Conservation (phyloP, 2,113 vertebrate genomes). For the Ardeotis arabs region DNA sequence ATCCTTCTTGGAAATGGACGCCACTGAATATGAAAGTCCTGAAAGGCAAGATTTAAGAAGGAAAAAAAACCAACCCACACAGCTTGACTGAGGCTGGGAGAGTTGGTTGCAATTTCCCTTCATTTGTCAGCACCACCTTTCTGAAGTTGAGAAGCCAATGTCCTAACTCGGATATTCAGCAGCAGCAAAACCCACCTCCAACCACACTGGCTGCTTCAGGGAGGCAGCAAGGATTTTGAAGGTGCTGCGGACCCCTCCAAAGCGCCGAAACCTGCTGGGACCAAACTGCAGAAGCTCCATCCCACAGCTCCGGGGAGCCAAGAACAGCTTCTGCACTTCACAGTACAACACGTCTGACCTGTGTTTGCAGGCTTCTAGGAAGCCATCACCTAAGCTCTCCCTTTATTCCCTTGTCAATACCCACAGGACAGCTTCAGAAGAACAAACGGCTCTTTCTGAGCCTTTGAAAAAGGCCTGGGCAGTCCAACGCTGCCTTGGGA, state of each 20-base stretch:
- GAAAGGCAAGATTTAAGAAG: neutral
- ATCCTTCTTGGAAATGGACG: slow-evolving; percentile 21
- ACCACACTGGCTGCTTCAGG: neutral
- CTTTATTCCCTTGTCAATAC: neutral
- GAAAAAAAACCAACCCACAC: neutral
- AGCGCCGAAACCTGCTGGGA: neutral
- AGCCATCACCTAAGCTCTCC: neutral
- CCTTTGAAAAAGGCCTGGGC: neutral
- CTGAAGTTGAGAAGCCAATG: neutral
- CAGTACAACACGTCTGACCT: neutral
- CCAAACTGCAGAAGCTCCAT: neutral
- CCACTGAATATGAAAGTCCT: neutral
- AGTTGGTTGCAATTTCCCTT: neutral
- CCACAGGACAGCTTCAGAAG: neutral
- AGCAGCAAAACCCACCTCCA: neutral
- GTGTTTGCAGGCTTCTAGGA: neutral
- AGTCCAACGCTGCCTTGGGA: neutral
- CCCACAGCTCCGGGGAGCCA: neutral
- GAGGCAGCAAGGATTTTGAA: neutral
- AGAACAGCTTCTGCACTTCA: neutral
- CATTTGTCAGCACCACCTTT: neutral
- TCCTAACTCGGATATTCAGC: neutral
- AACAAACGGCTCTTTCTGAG: neutral
- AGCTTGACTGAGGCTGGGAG: neutral
- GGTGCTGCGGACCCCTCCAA: neutral